A percentile compares a stretch with the other conserved stretches of the same genome.
These are phyloP conservation scores for Cepphus grylle DNA, from an alignment of 2,113 vertebrate genomes.

Conservation along the genomic window DNA sequence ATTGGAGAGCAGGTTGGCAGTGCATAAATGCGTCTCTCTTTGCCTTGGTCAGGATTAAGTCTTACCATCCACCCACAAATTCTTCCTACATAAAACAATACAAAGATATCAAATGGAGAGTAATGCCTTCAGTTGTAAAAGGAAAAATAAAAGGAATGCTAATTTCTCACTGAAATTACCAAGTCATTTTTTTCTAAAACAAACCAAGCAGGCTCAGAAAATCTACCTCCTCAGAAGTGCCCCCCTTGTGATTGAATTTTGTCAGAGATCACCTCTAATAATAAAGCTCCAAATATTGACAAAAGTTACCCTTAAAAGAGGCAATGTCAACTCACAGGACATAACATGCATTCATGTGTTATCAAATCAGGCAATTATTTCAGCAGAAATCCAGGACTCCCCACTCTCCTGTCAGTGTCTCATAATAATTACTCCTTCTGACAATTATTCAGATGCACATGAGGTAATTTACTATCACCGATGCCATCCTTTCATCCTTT, in stretches of 20 bases:
- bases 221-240: not conserved
- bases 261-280: not conserved
- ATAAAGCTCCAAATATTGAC: not conserved
- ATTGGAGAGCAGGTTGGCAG: not conserved
- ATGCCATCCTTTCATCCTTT: not conserved
- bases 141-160: not conserved
- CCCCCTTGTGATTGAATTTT: not conserved
- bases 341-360: rapidly evolving
- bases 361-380: not conserved
- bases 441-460: not conserved
- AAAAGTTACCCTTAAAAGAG: not conserved
- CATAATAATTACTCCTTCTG: not conserved
- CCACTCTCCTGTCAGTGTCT: not conserved
- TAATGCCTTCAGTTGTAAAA: not conserved
- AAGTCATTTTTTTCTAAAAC: not conserved
- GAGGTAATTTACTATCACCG: not conserved
- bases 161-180: not conserved
- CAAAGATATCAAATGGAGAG: not conserved
- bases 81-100: not conserved
- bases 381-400: not conserved
- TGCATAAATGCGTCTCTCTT: not conserved
- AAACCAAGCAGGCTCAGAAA: not conserved
- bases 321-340: not conserved
- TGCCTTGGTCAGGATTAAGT: not conserved
- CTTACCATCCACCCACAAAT: not conserved